phyloP scores from a whole-genome alignment of 1,140 invertebrate species.

The Drosophila bipectinata region DNA sequence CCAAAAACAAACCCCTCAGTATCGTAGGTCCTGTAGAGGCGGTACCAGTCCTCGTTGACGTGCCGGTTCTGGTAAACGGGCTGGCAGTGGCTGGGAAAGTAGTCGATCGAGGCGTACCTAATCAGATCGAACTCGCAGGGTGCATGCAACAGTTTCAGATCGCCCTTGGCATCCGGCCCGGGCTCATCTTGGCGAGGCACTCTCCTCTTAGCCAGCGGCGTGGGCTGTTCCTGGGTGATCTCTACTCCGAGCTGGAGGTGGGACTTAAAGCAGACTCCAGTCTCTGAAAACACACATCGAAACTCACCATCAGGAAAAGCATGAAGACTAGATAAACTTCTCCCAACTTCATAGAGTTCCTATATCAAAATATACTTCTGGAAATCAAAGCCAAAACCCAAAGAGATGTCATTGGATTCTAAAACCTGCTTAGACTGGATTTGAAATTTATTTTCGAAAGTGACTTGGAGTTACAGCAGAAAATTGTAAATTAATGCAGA shows the following conservation, averaged over 20 bases:
- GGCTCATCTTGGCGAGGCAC: background rate
- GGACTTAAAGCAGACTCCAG: background rate
- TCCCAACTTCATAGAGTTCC: background rate
- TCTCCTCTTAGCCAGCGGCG: background rate
- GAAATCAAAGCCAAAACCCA: background rate
- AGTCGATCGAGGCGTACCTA: background rate
- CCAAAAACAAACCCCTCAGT: slow-evolving; percentile 10
- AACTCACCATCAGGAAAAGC: background rate
- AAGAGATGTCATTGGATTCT: slow-evolving; percentile 3
- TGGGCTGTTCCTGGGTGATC: background rate
- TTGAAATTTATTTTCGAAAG: slow-evolving; percentile 65
- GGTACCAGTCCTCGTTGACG: slow-evolving; percentile 15
- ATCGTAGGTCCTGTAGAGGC: slow-evolving; percentile 16
- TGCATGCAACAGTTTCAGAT: slow-evolving; percentile 20
- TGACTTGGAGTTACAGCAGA: slow-evolving; percentile 71
- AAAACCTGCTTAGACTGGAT: slow-evolving; percentile 38
- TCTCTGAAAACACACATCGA: too few relatives aligned
- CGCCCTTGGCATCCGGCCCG: background rate
- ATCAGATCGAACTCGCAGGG: slow-evolving; percentile 22
- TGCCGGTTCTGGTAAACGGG: background rate
- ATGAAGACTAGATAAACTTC: background rate
- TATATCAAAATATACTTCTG: background rate
- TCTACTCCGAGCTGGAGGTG: background rate
- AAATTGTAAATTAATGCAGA: slow-evolving; percentile 50
- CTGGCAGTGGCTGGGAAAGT: slow-evolving; percentile 9